Conservation (phyloP, 2,888 invertebrate species). For the Mimas tiliae region DNA sequence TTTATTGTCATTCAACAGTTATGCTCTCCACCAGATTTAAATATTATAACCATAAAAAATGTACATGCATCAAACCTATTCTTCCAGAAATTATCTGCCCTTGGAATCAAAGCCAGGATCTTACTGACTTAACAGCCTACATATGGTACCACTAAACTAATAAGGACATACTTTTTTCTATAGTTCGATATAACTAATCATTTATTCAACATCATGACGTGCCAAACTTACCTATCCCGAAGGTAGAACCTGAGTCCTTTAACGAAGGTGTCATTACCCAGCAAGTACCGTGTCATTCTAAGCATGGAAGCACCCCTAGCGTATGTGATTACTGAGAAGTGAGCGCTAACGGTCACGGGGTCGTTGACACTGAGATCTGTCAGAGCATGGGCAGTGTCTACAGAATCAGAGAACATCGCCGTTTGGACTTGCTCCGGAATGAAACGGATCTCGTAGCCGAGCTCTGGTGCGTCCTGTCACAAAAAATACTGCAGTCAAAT, state of each 20-base stretch:
- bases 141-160: no score
- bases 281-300: conserved; percentile 88
- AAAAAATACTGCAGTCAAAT: neutral
- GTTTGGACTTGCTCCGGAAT: conserved; percentile 88
- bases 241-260: conserved; percentile 84
- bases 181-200: neutral
- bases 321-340: conserved; percentile 89
- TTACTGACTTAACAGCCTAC: no score
- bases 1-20: no score
- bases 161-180: no score
- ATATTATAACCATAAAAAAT: no score
- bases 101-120: no score
- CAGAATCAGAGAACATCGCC: conserved; percentile 86
- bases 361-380: conserved; percentile 81
- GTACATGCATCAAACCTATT: no score
- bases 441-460: conserved; percentile 80
- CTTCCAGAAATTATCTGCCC: no score
- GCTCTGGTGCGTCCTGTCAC: conserved; percentile 60
- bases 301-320: conserved; percentile 87
- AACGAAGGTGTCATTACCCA: conserved; percentile 81
- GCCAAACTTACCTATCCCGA: conserved; percentile 63
- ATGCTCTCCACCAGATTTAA: no score
- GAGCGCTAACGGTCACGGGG: conserved; percentile 82
- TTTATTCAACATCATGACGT: no score
- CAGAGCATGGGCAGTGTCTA: conserved; percentile 83